phyloP scores from a whole-genome alignment of 2,888 invertebrate genomes.

The Chymomyza procnemis region DNA sequence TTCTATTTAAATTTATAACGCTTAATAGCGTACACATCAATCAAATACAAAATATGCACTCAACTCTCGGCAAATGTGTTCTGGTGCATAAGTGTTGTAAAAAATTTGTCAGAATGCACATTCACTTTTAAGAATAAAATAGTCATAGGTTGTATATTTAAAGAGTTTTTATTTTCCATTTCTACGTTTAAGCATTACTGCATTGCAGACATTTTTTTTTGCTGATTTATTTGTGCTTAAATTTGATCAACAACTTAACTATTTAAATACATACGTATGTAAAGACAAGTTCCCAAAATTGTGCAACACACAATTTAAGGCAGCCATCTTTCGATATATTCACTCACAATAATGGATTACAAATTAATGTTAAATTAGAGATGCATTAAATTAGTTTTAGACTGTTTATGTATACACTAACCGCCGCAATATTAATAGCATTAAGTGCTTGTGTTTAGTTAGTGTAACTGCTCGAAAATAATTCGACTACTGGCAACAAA shows the following conservation, averaged over 20 bases:
- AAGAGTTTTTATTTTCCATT: background rate
- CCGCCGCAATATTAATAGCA: slow-evolving; percentile 34
- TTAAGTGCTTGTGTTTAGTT: slow-evolving; percentile 42
- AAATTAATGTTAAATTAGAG: slow-evolving; percentile 38
- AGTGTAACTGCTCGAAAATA: background rate
- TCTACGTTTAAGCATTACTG: slow-evolving; percentile 34
- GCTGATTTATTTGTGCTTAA: background rate
- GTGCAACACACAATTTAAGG: slow-evolving; percentile 32
- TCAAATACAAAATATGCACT: slow-evolving; percentile 32
- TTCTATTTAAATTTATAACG: slow-evolving; percentile 55
- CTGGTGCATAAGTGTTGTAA: slow-evolving; percentile 33
- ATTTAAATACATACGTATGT: slow-evolving; percentile 11
- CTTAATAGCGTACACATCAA: slow-evolving; percentile 33
- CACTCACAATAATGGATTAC: slow-evolving; percentile 36
- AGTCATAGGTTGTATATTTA: background rate
- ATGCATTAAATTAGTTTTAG: slow-evolving; percentile 50
- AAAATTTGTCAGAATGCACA: slow-evolving; percentile 38
- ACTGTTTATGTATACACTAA: background rate
- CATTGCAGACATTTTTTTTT: slow-evolving; percentile 25
- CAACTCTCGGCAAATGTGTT: slow-evolving; percentile 55
- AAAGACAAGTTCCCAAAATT: slow-evolving; percentile 39
- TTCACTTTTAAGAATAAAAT: slow-evolving; percentile 27
- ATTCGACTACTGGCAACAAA: slow-evolving; percentile 66
- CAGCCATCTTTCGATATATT: slow-evolving; percentile 40
- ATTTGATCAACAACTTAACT: slow-evolving; percentile 38